phyloP scores from a whole-genome alignment of 2,797 vertebrate species.

The Leucoraja ocellata region DNA sequence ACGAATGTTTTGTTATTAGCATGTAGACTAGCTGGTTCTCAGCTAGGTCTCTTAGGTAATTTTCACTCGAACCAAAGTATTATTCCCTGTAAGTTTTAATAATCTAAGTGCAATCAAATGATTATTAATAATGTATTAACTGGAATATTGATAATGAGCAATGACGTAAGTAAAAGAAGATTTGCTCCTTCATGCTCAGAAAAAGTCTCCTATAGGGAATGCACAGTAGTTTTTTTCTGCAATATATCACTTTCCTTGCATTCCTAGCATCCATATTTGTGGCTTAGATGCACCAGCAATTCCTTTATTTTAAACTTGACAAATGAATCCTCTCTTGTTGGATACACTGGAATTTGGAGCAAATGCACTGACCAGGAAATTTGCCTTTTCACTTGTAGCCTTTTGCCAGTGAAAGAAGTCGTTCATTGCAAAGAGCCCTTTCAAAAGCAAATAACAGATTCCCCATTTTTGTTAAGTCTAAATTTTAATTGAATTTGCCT shows the following conservation, averaged over 20 bases:
- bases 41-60: neutral
- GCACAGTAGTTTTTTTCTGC: conserved; percentile 11
- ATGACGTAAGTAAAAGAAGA: neutral
- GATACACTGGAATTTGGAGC: neutral
- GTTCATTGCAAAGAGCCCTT: neutral
- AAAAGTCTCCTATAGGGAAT: too few species aligned
- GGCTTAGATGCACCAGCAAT: neutral
- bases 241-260: neutral
- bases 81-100: neutral
- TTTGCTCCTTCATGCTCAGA: neutral
- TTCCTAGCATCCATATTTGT: neutral
- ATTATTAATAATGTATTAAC: neutral
- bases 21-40: neutral
- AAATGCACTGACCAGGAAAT: neutral
- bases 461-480: neutral
- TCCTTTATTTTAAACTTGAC: neutral
- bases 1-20: neutral
- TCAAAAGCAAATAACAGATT: neutral
- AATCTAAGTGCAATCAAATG: neutral
- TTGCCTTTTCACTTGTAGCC: conserved; percentile 4
- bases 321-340: neutral
- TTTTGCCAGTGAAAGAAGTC: neutral
- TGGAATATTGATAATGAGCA: neutral
- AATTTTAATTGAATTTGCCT: neutral
- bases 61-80: neutral